A percentile compares a stretch with the other conserved stretches of the same genome.
These are phyloP conservation scores for Scomber japonicus DNA, from an alignment of 2,113 vertebrate genomes.

Conservation along the genomic window DNA sequence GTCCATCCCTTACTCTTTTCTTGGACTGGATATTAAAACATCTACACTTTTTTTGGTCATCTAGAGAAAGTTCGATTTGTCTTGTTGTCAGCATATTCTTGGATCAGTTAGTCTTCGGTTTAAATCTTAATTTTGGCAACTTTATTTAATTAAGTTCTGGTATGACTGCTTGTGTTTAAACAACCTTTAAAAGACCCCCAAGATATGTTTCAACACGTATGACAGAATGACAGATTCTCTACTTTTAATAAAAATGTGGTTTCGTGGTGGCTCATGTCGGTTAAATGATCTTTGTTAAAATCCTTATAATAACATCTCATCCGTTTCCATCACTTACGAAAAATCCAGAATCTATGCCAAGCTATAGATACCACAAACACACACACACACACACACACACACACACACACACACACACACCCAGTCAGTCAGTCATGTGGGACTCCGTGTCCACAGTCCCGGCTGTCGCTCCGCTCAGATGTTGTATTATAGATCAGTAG, in stretches of 20 bases:
- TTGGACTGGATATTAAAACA: neutral
- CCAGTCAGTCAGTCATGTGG: constrained; percentile 45
- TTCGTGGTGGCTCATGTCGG: too few relatives aligned
- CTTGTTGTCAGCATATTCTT: neutral
- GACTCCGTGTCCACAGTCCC: constrained; percentile 29
- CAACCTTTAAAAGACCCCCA: too few relatives aligned
- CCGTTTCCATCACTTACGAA: too few relatives aligned
- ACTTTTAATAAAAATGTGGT: too few relatives aligned
- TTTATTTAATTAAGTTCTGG: too few relatives aligned
- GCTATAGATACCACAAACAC: too few relatives aligned
- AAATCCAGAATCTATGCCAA: too few relatives aligned
- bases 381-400: neutral
- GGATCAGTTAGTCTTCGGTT: neutral
- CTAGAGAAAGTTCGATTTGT: neutral
- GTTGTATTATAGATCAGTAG: constrained; percentile 52
- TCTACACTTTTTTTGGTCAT: neutral
- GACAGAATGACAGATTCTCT: too few relatives aligned
- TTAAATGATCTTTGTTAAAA: too few relatives aligned
- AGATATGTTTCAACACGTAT: too few relatives aligned
- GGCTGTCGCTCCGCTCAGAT: constrained; percentile 20
- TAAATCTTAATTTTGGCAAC: neutral
- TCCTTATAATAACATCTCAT: too few relatives aligned
- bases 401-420: neutral
- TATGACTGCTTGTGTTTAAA: too few relatives aligned
- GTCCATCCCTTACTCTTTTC: constrained; percentile 9